A percentile compares a stretch with the other conserved stretches of the same genome.
Evolutionary conservation across 1,140 invertebrate species (phyloP).

Genomic region (Sinella curviseta): DNA sequence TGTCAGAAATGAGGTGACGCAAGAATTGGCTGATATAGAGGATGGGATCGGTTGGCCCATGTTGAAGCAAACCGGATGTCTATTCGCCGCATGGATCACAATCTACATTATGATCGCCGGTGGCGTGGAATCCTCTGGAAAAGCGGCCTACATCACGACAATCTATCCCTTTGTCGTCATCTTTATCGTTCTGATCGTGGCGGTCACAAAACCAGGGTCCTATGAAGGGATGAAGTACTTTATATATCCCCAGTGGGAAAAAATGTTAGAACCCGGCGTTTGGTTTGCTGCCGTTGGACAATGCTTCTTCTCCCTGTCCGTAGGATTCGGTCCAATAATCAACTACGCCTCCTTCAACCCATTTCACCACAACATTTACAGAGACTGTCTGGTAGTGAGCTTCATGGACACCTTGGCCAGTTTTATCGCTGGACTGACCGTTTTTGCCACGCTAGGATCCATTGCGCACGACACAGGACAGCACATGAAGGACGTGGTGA

Average conservation of each 20-base stretch:
- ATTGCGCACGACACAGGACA: slow-evolving; percentile 50
- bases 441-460: slow-evolving; percentile 76
- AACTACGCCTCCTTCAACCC: slow-evolving; percentile 59
- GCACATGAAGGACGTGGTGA: slow-evolving; percentile 34
- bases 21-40: no score
- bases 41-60: slow-evolving; percentile 21
- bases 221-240: background rate
- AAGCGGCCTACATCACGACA: background rate
- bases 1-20: no score
- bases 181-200: background rate
- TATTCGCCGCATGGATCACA: background rate
- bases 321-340: slow-evolving; percentile 58
- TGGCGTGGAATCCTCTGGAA: background rate
- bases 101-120: background rate
- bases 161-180: background rate
- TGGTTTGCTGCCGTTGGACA: slow-evolving; percentile 57
- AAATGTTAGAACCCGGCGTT: background rate
- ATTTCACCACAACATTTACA: slow-evolving; percentile 52
- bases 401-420: slow-evolving; percentile 66
- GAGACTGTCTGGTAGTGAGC: slow-evolving; percentile 59
- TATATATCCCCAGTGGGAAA: background rate
- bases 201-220: background rate
- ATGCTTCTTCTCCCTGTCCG: slow-evolving; percentile 58
- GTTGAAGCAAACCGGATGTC: background rate
- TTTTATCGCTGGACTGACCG: slow-evolving; percentile 74